These are phyloP conservation scores for Muschampia plurimacula DNA, from an alignment of 2,888 invertebrate species.

Conservation along the genomic window DNA sequence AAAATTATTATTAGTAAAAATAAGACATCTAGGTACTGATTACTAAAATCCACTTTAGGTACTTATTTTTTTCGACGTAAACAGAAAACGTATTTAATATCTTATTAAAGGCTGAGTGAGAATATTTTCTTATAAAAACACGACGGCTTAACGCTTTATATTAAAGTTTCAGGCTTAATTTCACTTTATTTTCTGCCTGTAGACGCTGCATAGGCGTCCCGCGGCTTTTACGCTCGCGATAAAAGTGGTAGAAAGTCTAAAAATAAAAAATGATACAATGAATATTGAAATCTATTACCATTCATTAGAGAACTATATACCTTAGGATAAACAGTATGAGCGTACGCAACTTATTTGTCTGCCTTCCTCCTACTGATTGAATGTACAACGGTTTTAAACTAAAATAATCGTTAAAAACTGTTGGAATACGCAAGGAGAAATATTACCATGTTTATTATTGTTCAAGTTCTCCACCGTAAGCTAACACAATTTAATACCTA, in stretches of 20 bases:
- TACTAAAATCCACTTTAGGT: conserved; percentile 21
- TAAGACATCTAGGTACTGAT: not conserved
- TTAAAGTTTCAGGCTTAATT: conserved; percentile 30
- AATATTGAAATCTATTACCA: not conserved
- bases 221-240: conserved; percentile 4
- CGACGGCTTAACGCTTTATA: conserved; percentile 21
- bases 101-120: conserved; percentile 15
- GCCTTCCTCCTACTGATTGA: too few species aligned
- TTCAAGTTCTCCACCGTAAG: too few species aligned
- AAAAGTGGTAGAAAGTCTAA: conserved; percentile 4
- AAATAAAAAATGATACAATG: conserved; percentile 3
- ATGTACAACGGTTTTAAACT: too few species aligned
- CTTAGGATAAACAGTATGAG: too few species aligned
- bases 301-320: not conserved
- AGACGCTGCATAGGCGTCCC: not conserved
- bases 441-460: too few species aligned
- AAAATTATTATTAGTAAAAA: too few species aligned
- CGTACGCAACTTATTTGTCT: too few species aligned
- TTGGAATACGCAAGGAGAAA: too few species aligned
- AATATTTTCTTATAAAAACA: conserved; percentile 33
- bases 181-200: conserved; percentile 28
- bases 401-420: too few species aligned
- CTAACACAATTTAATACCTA: too few species aligned
- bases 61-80: conserved; percentile 14
- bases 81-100: conserved; percentile 15